Percentiles rank a stretch among this genome's conserved stretches.
Evolutionary conservation across 2,797 vertebrate genomes (phyloP).

Genomic region (Typhlichthys eigenmanni): DNA sequence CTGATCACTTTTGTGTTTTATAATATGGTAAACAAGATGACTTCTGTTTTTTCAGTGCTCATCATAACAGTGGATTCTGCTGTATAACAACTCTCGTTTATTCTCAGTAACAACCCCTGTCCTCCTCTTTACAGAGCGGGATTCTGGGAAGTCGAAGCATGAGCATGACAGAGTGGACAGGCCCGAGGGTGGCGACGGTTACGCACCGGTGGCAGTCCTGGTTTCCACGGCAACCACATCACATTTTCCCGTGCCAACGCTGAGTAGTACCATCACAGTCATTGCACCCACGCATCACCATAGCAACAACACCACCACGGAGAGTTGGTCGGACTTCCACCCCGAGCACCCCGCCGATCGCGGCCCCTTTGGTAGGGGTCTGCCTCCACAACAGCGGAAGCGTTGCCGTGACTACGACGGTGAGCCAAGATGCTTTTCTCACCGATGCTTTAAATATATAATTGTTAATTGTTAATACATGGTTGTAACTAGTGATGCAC

Average conservation of each 20-base stretch:
- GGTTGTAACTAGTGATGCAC: too few species aligned
- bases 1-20: too few species aligned
- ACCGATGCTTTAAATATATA: too few species aligned
- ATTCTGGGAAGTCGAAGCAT: slow-evolving; percentile 89
- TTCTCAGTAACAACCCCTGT: background rate
- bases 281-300: slow-evolving; percentile 92
- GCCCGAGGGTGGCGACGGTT: slow-evolving; percentile 83
- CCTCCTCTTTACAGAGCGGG: slow-evolving; percentile 81
- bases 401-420: slow-evolving; percentile 97
- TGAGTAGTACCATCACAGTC: slow-evolving; percentile 97
- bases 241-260: slow-evolving; percentile 90
- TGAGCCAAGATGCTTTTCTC: slow-evolving; percentile 52
- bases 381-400: slow-evolving; percentile 87
- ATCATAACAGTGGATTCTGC: too few species aligned
- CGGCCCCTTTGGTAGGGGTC: slow-evolving; percentile 83
- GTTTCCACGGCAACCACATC: slow-evolving; percentile 83
- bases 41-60: too few species aligned
- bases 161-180: slow-evolving; percentile 88
- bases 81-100: background rate
- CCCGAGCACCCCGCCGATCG: slow-evolving; percentile 89
- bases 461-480: too few species aligned
- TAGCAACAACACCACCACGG: slow-evolving; percentile 90
- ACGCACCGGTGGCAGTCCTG: slow-evolving; percentile 78
- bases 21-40: too few species aligned
- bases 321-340: slow-evolving; percentile 94